Conservation (phyloP, 2,797 vertebrate species). For the Halcyon chelicuti region DNA sequence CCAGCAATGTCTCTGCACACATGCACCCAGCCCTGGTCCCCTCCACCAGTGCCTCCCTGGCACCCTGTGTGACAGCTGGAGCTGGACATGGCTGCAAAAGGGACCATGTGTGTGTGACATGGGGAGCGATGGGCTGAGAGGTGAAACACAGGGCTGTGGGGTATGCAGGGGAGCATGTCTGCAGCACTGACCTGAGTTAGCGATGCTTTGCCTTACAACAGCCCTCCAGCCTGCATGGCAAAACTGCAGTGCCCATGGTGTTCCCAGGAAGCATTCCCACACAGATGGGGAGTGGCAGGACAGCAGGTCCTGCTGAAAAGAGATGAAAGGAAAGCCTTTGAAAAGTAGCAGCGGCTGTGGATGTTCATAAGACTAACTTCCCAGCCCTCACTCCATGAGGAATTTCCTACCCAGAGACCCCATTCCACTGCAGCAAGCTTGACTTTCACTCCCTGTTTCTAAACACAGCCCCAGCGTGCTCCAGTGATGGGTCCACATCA, state of each 20-base stretch:
- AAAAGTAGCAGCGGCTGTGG: neutral
- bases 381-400: neutral
- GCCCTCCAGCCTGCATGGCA: neutral
- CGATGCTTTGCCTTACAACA: neutral
- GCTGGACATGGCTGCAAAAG: neutral
- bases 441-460: neutral
- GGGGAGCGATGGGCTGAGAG: neutral
- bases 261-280: neutral
- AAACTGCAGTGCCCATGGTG: neutral
- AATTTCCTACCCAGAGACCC: neutral
- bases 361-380: neutral
- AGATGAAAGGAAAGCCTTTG: neutral
- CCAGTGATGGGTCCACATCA: fast-evolving
- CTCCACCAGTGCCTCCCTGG: neutral
- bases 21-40: fast-evolving
- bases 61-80: neutral
- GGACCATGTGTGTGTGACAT: fast-evolving
- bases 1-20: neutral
- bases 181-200: neutral
- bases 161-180: neutral
- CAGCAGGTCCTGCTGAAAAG: neutral
- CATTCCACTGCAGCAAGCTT: neutral
- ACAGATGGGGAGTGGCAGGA: neutral
- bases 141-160: neutral
- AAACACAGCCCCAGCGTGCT: fast-evolving